phyloP scores from a whole-genome alignment of 2,797 vertebrate species.

The Pelobates cultripes region DNA sequence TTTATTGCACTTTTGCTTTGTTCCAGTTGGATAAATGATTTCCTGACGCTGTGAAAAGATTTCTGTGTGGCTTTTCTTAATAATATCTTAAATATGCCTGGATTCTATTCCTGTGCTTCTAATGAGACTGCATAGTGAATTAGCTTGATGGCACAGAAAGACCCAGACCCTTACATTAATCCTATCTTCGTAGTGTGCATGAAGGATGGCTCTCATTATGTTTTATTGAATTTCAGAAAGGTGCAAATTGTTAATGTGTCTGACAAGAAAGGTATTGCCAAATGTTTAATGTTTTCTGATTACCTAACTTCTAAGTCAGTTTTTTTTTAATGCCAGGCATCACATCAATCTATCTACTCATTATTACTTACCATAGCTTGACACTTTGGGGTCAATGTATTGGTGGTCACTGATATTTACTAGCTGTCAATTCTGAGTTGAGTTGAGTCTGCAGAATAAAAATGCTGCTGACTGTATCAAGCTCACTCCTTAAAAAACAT shows the following conservation, averaged over 20 bases:
- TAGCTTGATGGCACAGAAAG: constrained; percentile 7
- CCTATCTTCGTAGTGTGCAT: not conserved
- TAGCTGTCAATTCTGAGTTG: no score
- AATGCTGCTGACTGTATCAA: no score
- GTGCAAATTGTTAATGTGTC: not conserved
- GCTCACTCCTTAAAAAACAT: no score
- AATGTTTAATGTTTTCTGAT: not conserved
- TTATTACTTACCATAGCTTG: no score
- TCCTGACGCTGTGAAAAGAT: not conserved
- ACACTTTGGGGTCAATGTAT: no score
- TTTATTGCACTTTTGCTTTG: not conserved
- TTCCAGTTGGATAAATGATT: not conserved
- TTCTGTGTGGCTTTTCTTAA: not conserved
- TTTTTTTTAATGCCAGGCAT: no score
- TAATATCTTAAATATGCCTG: not conserved
- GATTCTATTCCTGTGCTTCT: not conserved
- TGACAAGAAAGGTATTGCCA: not conserved
- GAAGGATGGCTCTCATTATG: not conserved
- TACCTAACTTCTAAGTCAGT: no score
- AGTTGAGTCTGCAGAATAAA: no score
- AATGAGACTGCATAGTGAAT: not conserved
- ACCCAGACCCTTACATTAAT: constrained; percentile 10
- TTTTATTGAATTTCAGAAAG: not conserved
- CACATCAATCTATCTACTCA: not conserved
- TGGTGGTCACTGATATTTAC: no score